A percentile compares a stretch with the other conserved stretches of the same genome.
phyloP scores from a whole-genome alignment of 1,140 invertebrate species.

The Neocloeon triangulifer region DNA sequence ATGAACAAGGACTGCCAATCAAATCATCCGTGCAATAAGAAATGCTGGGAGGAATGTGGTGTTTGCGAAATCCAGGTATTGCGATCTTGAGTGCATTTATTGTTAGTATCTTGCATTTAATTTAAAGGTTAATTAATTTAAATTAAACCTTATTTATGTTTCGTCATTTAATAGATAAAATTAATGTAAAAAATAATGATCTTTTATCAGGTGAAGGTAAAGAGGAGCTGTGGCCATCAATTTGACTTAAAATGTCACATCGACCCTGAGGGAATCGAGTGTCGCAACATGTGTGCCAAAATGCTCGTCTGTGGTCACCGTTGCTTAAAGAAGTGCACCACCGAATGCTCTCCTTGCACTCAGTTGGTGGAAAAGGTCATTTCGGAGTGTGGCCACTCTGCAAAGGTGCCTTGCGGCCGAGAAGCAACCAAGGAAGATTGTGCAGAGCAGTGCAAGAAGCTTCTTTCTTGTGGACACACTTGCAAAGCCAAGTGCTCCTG shows the following conservation, averaged over 20 bases:
- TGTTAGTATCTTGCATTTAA: too few relatives aligned
- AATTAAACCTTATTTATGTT: too few relatives aligned
- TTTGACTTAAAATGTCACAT: background rate
- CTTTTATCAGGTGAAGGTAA: too few relatives aligned
- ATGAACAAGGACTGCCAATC: background rate
- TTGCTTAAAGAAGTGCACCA: constrained; percentile 21
- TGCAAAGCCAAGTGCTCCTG: constrained; percentile 19
- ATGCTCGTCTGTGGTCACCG: constrained; percentile 13
- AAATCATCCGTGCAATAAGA: background rate
- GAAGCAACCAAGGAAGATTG: constrained; percentile 14
- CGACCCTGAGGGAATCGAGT: background rate
- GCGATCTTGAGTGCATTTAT: background rate
- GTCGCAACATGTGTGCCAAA: background rate
- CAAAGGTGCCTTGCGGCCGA: constrained; percentile 15
- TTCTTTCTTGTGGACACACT: constrained; percentile 20
- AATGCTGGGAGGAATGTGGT: constrained; percentile 3
- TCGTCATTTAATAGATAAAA: too few relatives aligned
- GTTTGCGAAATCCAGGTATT: background rate
- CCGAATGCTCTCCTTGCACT: constrained; percentile 20
- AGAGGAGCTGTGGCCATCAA: background rate
- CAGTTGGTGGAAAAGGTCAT: constrained; percentile 16
- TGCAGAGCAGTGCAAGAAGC: constrained; percentile 14
- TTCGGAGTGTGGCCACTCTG: constrained; percentile 19
- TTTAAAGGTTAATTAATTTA: too few relatives aligned
- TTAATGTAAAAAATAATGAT: too few relatives aligned